These are phyloP conservation scores for Epinephelus awoara DNA, from an alignment of 2,797 vertebrate genomes.

Conservation along the genomic window DNA sequence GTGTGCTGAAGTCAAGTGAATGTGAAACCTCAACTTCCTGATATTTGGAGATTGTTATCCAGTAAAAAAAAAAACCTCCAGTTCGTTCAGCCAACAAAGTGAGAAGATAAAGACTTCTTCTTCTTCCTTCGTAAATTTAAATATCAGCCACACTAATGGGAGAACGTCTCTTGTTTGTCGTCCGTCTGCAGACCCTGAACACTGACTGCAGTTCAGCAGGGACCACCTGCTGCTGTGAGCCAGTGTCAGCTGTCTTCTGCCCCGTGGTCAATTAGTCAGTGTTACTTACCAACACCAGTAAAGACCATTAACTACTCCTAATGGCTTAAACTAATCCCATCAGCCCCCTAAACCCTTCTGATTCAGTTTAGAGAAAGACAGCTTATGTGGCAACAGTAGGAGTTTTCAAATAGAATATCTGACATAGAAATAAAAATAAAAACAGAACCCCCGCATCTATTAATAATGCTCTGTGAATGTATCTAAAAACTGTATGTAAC, in stretches of 20 bases:
- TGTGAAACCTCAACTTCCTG: neutral
- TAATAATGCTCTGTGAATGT: too few relatives aligned
- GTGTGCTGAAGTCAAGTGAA: neutral
- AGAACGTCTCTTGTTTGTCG: neutral
- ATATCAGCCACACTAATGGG: neutral
- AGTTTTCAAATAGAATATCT: constrained; percentile 5
- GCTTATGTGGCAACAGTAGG: constrained; percentile 32
- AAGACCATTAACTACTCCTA: constrained; percentile 84
- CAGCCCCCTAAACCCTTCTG: constrained; percentile 73
- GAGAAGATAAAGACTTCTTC: constrained; percentile 1
- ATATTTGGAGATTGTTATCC: neutral
- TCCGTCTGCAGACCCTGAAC: neutral
- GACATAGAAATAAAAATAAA: neutral
- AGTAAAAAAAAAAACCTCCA: constrained; percentile 16
- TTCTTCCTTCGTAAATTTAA: neutral
- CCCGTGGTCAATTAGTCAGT: constrained; percentile 66
- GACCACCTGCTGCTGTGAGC: constrained; percentile 39
- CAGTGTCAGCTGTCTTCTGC: constrained; percentile 47
- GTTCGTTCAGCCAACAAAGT: constrained; percentile 32
- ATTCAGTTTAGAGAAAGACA: constrained; percentile 67
- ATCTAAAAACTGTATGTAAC: neutral
- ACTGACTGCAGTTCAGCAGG: constrained; percentile 18
- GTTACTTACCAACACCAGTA: constrained; percentile 78
- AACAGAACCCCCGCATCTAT: neutral
- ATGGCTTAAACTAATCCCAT: constrained; percentile 77